Evolutionary conservation across 2,888 invertebrate species (phyloP), one percentile per base, ranked within the genome.

Genomic region (Capitulum mitella): DNA sequence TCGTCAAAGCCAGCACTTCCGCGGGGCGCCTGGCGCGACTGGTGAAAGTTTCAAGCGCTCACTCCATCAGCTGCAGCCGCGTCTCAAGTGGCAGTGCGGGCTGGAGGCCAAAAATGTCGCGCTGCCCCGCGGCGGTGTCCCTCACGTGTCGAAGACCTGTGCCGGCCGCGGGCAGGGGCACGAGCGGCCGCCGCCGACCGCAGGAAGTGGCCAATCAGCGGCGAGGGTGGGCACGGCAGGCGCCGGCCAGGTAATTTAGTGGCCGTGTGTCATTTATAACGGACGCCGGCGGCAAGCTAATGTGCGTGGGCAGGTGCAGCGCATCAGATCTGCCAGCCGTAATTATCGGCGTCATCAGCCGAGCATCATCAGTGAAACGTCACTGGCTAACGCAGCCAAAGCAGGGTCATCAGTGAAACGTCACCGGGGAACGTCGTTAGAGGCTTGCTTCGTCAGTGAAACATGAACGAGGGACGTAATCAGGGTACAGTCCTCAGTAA

Each of bases 311-410:
- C 54, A 54, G 54, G 54, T 54, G 40, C 81, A 82, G 83, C 80
- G 83, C 83, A 82, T 81, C 83, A 83, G 43, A 83, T 80, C 80
- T 82, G 81, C 19, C 83, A 80, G 46, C 78, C 79, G n/a, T 83
- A 81, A 77, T 81, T 80, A 61, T 83, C 82, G n/a, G 22, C 54
- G 26, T n/a, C 54, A 54, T 51, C 51, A n/a, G 54, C 26, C 26
- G 26, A 6, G 54, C 54, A n/a, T 54, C 54, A n/a, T 54, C 54
- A n/a, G 54, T n/a, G 22, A 16, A 16, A 10, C 51, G 51, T 51
- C 51, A 51, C 22, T 22, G 22, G 51, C 51, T n/a, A n/a, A n/a
- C n/a, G n/a, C n/a, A n/a, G n/a, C n/a, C n/a, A n/a, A n/a, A n/a
- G n/a, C n/a, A n/a, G n/a, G n/a, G 29, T n/a, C n/a, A 58, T 5